Conservation (phyloP, 2,888 invertebrate genomes). For the Frankliniella intonsa region DNA sequence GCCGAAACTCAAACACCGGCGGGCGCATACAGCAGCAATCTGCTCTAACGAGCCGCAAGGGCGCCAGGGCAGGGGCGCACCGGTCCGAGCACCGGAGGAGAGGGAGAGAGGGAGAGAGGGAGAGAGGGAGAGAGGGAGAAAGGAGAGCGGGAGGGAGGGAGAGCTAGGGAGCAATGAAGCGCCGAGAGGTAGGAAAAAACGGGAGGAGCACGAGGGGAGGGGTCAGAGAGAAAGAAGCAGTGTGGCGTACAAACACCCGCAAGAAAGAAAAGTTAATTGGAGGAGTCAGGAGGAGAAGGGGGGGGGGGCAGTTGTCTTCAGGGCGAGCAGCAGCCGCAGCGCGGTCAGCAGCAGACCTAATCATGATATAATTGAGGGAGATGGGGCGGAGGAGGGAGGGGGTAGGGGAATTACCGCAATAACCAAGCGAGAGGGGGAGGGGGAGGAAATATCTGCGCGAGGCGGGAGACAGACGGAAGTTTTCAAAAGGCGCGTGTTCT, state of each 20-base stretch:
- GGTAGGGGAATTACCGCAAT: not conserved
- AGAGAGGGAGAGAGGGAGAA: too few species aligned
- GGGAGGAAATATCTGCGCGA: too few species aligned
- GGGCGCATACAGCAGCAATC: constrained; percentile 14
- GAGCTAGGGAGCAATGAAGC: too few species aligned
- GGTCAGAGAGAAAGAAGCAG: not conserved
- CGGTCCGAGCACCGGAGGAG: not conserved
- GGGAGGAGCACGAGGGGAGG: not conserved
- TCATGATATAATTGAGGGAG: constrained; percentile 10
- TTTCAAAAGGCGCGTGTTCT: too few species aligned
- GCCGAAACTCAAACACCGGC: constrained; percentile 3
- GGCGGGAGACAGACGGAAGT: too few species aligned
- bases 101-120: not conserved
- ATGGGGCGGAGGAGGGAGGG: not conserved
- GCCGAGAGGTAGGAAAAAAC: too few species aligned
- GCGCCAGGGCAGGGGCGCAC: not conserved
- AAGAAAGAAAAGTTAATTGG: constrained; percentile 6
- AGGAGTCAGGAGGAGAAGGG: not conserved
- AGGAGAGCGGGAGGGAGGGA: too few species aligned
- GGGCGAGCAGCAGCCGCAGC: not conserved
- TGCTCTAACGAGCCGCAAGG: constrained; percentile 16
- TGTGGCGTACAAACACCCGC: not conserved
- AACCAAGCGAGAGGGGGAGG: too few species aligned
- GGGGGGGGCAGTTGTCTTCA: not conserved
- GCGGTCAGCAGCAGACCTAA: not conserved